phyloP scores from a whole-genome alignment of 2,888 invertebrate species.

The Erannis defoliaria region DNA sequence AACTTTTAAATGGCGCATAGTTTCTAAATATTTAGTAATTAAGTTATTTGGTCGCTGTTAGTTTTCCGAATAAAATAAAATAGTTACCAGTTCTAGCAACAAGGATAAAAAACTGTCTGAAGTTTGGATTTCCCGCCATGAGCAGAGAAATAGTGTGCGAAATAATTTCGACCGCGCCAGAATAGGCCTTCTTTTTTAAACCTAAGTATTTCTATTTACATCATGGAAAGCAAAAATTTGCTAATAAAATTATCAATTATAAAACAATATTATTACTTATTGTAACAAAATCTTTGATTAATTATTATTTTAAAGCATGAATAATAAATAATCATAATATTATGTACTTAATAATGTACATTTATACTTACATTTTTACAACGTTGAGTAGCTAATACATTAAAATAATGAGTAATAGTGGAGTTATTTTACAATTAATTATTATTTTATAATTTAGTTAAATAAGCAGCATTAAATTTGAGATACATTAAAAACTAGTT shows the following conservation, averaged over 20 bases:
- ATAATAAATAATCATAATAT: not conserved
- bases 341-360: too few species aligned
- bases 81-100: too few species aligned
- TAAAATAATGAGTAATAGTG: slow-evolving; percentile 6
- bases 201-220: not conserved
- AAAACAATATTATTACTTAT: slow-evolving; percentile 1
- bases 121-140: too few species aligned
- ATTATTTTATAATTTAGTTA: not conserved
- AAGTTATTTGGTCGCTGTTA: too few species aligned
- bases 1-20: too few species aligned
- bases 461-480: not conserved
- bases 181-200: not conserved
- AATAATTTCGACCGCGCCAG: not conserved
- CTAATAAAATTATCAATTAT: not conserved
- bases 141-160: not conserved
- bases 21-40: too few species aligned
- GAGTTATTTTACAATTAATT: not conserved
- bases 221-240: not conserved
- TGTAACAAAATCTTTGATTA: not conserved
- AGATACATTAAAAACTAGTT: slow-evolving; percentile 9
- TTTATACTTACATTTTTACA: slow-evolving; percentile 5
- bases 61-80: too few species aligned
- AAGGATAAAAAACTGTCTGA: too few species aligned
- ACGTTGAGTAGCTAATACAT: not conserved
- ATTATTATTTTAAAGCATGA: not conserved